Evolutionary conservation across 30 jellyfish, hydroid and myxozoan genomes (phyloP).

Genomic region (Nemopilema nomurai): DNA sequence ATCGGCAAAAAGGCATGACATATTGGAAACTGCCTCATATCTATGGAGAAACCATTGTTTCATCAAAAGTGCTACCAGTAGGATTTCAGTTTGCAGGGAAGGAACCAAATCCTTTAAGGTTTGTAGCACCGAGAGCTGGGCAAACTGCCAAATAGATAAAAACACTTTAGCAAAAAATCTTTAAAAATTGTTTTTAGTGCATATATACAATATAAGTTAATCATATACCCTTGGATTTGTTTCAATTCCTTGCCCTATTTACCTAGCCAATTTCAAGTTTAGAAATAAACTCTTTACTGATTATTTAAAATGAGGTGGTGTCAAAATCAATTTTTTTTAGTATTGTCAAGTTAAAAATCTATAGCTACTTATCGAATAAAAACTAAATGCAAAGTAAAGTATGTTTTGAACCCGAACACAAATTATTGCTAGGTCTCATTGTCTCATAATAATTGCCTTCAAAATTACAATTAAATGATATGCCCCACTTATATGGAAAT

Average conservation of each 20-base stretch:
- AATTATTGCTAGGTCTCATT: background rate
- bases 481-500: background rate
- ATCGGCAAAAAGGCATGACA: background rate
- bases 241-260: background rate
- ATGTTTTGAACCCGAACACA: background rate
- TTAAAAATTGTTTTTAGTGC: background rate
- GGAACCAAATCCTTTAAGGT: constrained; percentile 13
- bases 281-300: background rate
- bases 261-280: background rate
- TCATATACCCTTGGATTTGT: background rate
- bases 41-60: constrained; percentile 22
- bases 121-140: constrained; percentile 12
- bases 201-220: background rate
- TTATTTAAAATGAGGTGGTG: background rate
- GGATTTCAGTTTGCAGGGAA: constrained; percentile 7
- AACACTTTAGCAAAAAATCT: background rate
- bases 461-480: background rate
- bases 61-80: constrained; percentile 11
- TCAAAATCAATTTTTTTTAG: background rate
- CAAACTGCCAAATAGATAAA: background rate
- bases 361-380: background rate
- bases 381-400: background rate
- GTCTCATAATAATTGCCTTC: background rate
- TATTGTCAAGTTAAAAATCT: background rate
- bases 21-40: constrained; percentile 30